Conservation (phyloP, 2,888 invertebrate species). For the Chymomyza procnemis region DNA sequence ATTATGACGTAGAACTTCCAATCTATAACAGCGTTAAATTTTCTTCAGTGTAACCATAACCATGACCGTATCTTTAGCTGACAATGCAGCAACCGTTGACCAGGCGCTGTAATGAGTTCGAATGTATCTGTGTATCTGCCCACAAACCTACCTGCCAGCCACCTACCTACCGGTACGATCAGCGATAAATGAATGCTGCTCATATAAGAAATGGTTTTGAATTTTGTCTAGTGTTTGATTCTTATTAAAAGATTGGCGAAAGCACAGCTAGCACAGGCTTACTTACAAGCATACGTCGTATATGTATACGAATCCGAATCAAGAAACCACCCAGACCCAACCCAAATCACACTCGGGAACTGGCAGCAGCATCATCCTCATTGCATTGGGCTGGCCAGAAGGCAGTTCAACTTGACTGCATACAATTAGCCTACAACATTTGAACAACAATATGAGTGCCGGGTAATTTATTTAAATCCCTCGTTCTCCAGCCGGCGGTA, state of each 20-base stretch:
- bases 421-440: slow-evolving; percentile 70
- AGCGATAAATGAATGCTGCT: slow-evolving; percentile 66
- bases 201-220: slow-evolving; percentile 73
- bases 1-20: no score
- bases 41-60: not conserved
- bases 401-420: slow-evolving; percentile 38
- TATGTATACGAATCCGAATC: not conserved
- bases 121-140: slow-evolving; percentile 20
- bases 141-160: slow-evolving; percentile 14
- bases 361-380: not conserved
- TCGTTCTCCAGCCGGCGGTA: not conserved
- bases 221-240: slow-evolving; percentile 73
- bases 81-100: not conserved
- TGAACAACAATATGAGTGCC: slow-evolving; percentile 42
- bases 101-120: slow-evolving; percentile 3
- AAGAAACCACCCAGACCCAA: not conserved
- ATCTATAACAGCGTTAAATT: not conserved
- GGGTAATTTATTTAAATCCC: slow-evolving; percentile 63
- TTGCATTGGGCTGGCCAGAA: not conserved
- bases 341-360: not conserved
- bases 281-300: slow-evolving; percentile 52
- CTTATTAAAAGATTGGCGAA: slow-evolving; percentile 73
- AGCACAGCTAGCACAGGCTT: slow-evolving; percentile 43
- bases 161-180: slow-evolving; percentile 66
- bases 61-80: not conserved